phyloP scores from a whole-genome alignment of 2,113 vertebrate species.

The Campylomormyrus tamandua region DNA sequence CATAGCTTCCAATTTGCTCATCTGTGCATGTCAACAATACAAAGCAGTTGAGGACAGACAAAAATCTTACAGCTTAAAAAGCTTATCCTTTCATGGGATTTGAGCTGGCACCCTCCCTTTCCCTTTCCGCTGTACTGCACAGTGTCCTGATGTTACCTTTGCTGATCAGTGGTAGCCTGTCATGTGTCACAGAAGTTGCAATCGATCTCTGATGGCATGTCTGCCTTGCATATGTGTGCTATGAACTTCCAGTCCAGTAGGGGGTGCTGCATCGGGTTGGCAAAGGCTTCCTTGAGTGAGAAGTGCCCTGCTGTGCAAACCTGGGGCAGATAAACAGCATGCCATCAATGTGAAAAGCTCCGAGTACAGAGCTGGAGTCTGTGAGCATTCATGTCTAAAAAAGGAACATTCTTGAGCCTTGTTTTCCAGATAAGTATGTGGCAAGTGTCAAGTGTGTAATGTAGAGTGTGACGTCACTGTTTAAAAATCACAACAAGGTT shows the following conservation, averaged over 20 bases:
- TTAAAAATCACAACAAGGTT: conserved; percentile 28
- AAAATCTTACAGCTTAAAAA: neutral
- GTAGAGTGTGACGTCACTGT: conserved; percentile 35
- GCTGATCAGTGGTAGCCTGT: neutral
- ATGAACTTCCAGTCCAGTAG: neutral
- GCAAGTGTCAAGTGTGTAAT: neutral
- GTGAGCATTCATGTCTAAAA: neutral
- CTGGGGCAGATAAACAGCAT: neutral
- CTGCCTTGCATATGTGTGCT: neutral
- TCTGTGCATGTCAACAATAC: neutral
- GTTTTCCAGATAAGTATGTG: neutral
- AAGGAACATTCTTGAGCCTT: neutral
- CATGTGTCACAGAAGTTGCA: neutral
- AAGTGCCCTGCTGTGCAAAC: neutral
- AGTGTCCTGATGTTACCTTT: neutral
- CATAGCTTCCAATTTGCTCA: neutral
- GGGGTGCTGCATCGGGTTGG: neutral
- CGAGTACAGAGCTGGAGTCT: neutral
- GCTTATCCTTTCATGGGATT: neutral
- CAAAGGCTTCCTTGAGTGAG: neutral
- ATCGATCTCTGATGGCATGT: neutral
- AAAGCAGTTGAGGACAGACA: neutral
- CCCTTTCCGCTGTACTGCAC: neutral
- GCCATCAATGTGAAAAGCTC: neutral
- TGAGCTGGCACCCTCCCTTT: neutral